These are phyloP conservation scores for Eulemur rufifrons DNA, from an alignment of 2,113 vertebrate genomes.

Conservation along the genomic window DNA sequence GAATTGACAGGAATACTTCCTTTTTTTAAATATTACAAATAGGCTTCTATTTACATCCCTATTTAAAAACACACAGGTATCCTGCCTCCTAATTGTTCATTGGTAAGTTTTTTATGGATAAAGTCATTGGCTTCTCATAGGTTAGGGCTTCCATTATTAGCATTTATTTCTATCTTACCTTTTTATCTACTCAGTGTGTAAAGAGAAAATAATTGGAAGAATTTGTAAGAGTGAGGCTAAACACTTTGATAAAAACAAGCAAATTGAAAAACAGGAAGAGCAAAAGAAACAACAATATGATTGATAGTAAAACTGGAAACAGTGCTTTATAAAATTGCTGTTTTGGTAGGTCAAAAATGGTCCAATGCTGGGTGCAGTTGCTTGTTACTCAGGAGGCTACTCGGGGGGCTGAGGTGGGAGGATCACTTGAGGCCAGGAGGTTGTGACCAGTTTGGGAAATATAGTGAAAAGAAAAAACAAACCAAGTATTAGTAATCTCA, in stretches of 20 bases:
- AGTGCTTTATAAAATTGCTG: not conserved
- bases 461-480: not conserved
- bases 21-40: not conserved
- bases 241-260: not conserved
- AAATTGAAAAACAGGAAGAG: slow-evolving; percentile 30
- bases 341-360: not conserved
- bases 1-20: slow-evolving; percentile 38
- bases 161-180: not conserved
- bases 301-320: not conserved
- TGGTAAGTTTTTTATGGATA: not conserved
- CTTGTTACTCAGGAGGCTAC: no score
- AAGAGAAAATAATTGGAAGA: slow-evolving; percentile 42
- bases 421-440: no score
- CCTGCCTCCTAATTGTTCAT: not conserved
- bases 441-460: no score
- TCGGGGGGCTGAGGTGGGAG: no score
- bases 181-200: not conserved
- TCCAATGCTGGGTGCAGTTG: not conserved
- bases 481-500: slow-evolving; percentile 9
- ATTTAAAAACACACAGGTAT: not conserved
- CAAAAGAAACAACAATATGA: not conserved
- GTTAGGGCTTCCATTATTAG: not conserved
- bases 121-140: not conserved
- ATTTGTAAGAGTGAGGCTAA: not conserved
- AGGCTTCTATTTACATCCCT: not conserved